Percentiles rank a stretch among this genome's conserved stretches.
These are phyloP conservation scores for Grallaria varia DNA, from an alignment of 2,113 vertebrate genomes.

Conservation along the genomic window DNA sequence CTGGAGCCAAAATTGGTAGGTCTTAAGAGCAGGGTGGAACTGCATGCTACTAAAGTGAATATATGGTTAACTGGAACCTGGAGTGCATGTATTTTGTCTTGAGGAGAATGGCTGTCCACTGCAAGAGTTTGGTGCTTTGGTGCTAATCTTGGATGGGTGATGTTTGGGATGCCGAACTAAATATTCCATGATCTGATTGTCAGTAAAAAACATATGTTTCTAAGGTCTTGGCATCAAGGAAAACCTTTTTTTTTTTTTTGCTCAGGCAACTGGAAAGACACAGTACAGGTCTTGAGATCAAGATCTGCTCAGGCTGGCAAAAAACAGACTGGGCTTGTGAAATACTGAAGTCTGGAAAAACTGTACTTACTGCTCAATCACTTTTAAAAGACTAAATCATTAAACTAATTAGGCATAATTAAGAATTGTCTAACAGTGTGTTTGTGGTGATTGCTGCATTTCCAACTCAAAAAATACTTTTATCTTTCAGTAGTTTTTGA, in stretches of 20 bases:
- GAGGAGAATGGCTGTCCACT: not conserved
- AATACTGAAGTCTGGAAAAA: not conserved
- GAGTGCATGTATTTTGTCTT: not conserved
- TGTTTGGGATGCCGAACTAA: not conserved
- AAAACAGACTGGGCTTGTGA: not conserved
- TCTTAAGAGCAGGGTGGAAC: not conserved
- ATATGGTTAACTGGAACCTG: not conserved
- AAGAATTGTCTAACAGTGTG: not conserved
- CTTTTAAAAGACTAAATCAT: not conserved
- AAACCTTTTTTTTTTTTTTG: not conserved
- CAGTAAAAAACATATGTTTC: not conserved
- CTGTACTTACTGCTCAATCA: not conserved
- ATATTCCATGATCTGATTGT: not conserved
- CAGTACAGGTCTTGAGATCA: not conserved
- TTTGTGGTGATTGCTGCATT: not conserved
- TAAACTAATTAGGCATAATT: slow-evolving; percentile 48
- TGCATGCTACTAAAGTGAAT: not conserved
- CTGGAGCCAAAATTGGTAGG: not conserved
- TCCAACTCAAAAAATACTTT: not conserved
- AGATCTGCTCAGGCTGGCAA: not conserved
- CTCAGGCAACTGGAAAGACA: not conserved
- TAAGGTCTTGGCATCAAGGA: not conserved
- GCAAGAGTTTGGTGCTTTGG: not conserved
- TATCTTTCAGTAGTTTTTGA: not conserved
- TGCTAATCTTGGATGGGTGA: not conserved